Percentiles rank a stretch among this genome's conserved stretches.
Conservation (phyloP, 2,113 vertebrate species). For the Furnarius figulus region DNA sequence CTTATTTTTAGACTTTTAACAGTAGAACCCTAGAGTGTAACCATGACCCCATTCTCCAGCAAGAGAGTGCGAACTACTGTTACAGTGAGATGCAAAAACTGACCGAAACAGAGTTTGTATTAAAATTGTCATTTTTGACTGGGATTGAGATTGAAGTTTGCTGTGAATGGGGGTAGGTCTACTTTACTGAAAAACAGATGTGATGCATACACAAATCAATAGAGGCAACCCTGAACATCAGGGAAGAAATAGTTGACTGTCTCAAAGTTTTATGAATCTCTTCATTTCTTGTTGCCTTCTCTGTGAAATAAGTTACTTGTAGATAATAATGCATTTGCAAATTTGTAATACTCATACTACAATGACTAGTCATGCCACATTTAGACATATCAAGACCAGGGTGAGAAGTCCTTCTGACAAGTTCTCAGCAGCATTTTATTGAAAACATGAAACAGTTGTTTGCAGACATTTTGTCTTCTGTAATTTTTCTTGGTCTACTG, state of each 20-base stretch:
- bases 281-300: neutral
- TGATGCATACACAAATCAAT: neutral
- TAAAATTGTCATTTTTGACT: neutral
- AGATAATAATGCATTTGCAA: neutral
- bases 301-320: neutral
- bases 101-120: neutral
- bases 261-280: neutral
- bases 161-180: neutral
- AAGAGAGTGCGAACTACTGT: neutral
- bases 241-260: neutral
- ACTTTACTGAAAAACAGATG: neutral
- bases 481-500: neutral
- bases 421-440: neutral
- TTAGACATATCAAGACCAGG: neutral
- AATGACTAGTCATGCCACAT: neutral
- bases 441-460: neutral
- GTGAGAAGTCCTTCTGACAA: neutral
- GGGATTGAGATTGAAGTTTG: neutral
- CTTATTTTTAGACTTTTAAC: neutral
- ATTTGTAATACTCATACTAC: neutral
- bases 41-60: neutral
- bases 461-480: neutral
- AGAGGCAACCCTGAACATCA: neutral
- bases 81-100: neutral
- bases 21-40: neutral